A percentile compares a stretch with the other conserved stretches of the same genome.
Evolutionary conservation across 1,140 invertebrate species (phyloP).

Genomic region (Achroia grisella): DNA sequence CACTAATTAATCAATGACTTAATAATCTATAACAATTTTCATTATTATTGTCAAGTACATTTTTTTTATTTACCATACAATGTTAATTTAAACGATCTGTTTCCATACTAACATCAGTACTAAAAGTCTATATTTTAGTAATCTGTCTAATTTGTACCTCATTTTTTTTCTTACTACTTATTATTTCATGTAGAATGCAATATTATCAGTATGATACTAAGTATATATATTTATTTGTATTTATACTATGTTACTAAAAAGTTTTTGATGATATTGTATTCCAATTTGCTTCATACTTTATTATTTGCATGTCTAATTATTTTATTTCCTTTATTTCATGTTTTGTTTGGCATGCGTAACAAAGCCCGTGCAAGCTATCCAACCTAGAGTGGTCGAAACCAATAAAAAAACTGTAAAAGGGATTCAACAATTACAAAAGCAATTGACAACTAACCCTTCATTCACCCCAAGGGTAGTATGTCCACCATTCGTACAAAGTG

Average conservation of each 20-base stretch:
- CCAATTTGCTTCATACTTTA: conserved; percentile 11
- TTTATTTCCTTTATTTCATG: conserved; percentile 51
- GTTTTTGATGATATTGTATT: too few species aligned
- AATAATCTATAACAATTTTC: too few species aligned
- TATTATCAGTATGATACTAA: too few species aligned
- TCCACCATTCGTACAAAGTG: conserved; percentile 59
- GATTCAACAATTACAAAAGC: conserved; percentile 61
- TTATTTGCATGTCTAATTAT: conserved; percentile 40
- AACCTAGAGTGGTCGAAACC: conserved; percentile 61
- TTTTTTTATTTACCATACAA: not conserved
- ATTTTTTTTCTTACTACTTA: too few species aligned
- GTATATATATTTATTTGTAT: conserved; percentile 12
- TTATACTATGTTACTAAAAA: too few species aligned
- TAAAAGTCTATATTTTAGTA: too few species aligned
- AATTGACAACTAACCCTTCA: conserved; percentile 65
- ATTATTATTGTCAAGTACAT: not conserved
- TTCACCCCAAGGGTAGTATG: conserved; percentile 65
- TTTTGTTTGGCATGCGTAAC: conserved; percentile 46
- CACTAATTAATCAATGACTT: too few species aligned
- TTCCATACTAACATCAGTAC: too few species aligned
- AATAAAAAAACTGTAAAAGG: conserved; percentile 54
- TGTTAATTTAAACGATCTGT: too few species aligned
- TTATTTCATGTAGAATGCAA: too few species aligned
- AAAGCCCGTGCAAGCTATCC: conserved; percentile 69
- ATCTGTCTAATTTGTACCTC: too few species aligned